These are phyloP conservation scores for Patiria miniata DNA, from an alignment of 35 echinoderm and acorn worm genomes.

Conservation along the genomic window DNA sequence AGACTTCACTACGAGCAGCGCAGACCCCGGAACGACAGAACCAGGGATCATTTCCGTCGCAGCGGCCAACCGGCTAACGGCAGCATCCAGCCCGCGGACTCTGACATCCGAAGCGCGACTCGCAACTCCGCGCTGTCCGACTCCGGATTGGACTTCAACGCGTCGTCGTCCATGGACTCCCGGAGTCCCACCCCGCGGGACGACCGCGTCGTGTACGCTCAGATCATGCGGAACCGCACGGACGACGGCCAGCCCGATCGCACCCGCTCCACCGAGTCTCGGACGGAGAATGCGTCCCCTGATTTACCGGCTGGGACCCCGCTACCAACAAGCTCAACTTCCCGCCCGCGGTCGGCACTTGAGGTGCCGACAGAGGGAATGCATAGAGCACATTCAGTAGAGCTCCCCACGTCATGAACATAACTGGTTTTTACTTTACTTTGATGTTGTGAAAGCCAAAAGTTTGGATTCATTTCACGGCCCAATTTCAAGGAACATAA, in stretches of 20 bases:
- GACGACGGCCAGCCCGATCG: neutral
- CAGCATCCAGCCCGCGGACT: neutral
- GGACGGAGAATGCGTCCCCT: neutral
- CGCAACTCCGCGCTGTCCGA: conserved; percentile 26
- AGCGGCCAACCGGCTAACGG: neutral
- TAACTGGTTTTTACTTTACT: too few relatives aligned
- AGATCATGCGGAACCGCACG: neutral
- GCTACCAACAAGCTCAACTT: neutral
- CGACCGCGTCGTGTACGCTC: conserved; percentile 23
- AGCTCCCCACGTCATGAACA: neutral
- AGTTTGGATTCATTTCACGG: too few relatives aligned
- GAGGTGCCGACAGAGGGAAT: neutral
- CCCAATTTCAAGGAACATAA: too few relatives aligned
- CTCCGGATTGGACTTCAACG: conserved; percentile 30
- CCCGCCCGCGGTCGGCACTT: neutral
- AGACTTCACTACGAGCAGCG: conserved; percentile 27
- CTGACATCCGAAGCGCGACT: neutral
- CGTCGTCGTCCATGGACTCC: conserved; percentile 18
- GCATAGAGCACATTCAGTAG: neutral
- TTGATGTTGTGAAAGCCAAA: too few relatives aligned
- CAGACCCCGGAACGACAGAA: neutral
- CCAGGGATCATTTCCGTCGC: conserved; percentile 3
- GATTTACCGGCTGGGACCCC: neutral
- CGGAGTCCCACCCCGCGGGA: conserved; percentile 31
- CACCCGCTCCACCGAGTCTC: neutral